A percentile compares a stretch with the other conserved stretches of the same genome.
Evolutionary conservation across 1,140 invertebrate genomes (phyloP).

Genomic region (Camponotus pennsylvanicus): DNA sequence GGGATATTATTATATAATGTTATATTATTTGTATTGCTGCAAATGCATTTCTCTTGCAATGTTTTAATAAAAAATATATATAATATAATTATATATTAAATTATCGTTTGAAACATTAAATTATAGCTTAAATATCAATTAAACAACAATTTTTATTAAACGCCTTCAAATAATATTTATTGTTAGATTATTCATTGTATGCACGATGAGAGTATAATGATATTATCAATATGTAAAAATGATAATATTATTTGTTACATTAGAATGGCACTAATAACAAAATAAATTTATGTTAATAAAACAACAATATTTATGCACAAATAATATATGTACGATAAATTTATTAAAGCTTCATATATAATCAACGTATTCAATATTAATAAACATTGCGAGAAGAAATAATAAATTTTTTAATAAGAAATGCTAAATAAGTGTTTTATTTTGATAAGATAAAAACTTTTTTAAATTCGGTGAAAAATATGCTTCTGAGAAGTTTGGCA

Average conservation of each 20-base stretch:
- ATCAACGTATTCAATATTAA: not conserved
- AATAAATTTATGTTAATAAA: conserved; percentile 8
- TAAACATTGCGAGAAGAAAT: not conserved
- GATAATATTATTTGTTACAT: not conserved
- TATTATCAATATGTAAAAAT: not conserved
- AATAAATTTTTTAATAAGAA: too few species aligned
- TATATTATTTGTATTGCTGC: too few species aligned
- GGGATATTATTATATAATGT: not conserved
- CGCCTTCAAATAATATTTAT: conserved; percentile 7
- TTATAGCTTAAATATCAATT: not conserved
- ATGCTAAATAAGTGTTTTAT: not conserved
- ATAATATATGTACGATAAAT: not conserved
- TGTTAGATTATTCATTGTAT: not conserved
- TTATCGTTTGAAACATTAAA: not conserved
- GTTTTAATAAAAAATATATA: not conserved
- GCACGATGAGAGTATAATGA: not conserved
- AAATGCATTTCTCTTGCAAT: not conserved
- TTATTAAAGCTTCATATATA: too few species aligned
- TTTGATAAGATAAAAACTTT: too few species aligned
- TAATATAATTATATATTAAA: not conserved
- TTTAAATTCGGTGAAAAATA: conserved; percentile 14
- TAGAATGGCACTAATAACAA: not conserved
- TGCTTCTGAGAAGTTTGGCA: not conserved
- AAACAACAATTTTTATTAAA: not conserved
- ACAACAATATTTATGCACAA: not conserved